Evolutionary conservation across 1,140 invertebrate genomes (phyloP), one percentile per base, ranked within the genome.

Genomic region (Cydia splendana): DNA sequence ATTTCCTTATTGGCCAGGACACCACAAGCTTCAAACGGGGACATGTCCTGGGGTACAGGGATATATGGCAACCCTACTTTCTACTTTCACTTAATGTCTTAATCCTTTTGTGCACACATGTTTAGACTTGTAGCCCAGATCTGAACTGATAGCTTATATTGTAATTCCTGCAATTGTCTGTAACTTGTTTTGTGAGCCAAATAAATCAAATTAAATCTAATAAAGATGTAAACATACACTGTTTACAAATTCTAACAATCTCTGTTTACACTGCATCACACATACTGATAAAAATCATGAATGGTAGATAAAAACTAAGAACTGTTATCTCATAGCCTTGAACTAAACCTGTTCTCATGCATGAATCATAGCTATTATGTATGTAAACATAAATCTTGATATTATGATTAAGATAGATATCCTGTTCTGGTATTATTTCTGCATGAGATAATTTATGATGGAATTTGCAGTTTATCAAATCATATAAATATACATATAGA

Each of bases 361-460:
- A 67, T 69, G 65, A 69, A 69, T 69, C 65, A 69, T 69, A 34
- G 65, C 28, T 28, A 30, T 65, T 65, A 67, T 67, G 28, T 65
- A 24, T 67, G 28, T 67, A 67, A 69, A 69, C 65, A 69, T 10
- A 69, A 2, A 67, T 65, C 20, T 65, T 67, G 13, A 30, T 67
- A 6, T n/a, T 28, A 15, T 67, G 24, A 30, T 28, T 34, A 67
- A 69, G 65, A 69, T 34, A 69, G 65, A 28, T 65, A 65, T 65
- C 62, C 12, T 69, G 65, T 69, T 69, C 15, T 34, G 4, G 4
- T 69, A n/a, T 34, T 69, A 30, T 38, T 28, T 13, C 13, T 67
- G 10, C 62, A 65, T 65, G 18, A 28, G 62, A 15, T 51, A 15
- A 15, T 4, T 15, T 51, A 51, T 51, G 15, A 51, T 51, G 15